These are phyloP conservation scores for Labeo catla DNA, from an alignment of 2,113 vertebrate species.

Conservation along the genomic window DNA sequence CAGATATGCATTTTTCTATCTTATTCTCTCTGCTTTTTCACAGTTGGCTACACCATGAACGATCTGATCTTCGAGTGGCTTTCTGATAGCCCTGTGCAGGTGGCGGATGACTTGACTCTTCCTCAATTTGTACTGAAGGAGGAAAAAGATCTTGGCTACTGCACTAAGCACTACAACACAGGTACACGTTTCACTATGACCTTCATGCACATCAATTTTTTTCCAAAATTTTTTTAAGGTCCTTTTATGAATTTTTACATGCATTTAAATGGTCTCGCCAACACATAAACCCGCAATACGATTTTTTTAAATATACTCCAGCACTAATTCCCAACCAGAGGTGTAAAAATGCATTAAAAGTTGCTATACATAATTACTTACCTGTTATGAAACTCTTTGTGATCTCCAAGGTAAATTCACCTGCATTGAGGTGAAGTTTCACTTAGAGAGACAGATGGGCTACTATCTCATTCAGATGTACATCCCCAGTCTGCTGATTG, in stretches of 20 bases:
- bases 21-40: conserved; percentile 43
- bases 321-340: not conserved
- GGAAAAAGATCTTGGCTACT: conserved; percentile 91
- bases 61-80: conserved; percentile 93
- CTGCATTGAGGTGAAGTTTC: conserved; percentile 94
- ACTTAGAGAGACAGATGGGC: conserved; percentile 93
- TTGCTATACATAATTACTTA: not conserved
- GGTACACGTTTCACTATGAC: conserved; percentile 71
- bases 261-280: not conserved
- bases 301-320: not conserved
- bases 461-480: conserved; percentile 98
- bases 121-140: conserved; percentile 92
- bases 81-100: conserved; percentile 87
- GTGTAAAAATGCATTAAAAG: not conserved
- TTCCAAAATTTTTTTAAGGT: too few relatives aligned
- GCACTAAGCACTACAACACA: conserved; percentile 94
- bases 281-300: not conserved
- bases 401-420: conserved; percentile 85
- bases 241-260: not conserved
- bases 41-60: conserved; percentile 96
- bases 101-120: conserved; percentile 90
- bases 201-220: not conserved
- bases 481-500: conserved; percentile 91
- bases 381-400: not conserved
- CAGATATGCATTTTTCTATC: conserved; percentile 16